phyloP scores from a whole-genome alignment of 2,113 vertebrate species.

The Lipophrys pholis region DNA sequence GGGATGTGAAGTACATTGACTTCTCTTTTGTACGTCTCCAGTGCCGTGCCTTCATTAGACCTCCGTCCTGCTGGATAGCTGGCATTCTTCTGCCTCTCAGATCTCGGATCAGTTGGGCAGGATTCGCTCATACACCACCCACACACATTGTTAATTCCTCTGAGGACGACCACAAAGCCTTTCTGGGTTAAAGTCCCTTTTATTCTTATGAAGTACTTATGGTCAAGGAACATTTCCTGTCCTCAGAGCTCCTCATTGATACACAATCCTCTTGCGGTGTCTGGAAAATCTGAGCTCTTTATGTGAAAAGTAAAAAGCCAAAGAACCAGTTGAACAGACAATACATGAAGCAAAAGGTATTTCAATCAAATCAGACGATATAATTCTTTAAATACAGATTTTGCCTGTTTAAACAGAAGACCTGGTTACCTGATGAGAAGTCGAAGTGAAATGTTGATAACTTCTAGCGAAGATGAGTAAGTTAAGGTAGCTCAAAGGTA shows the following conservation, averaged over 20 bases:
- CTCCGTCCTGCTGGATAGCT: slow-evolving; percentile 23
- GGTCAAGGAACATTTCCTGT: slow-evolving; percentile 17
- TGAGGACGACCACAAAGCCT: slow-evolving; percentile 1
- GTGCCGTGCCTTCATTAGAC: slow-evolving; percentile 34
- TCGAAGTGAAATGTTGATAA: no score
- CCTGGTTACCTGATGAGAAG: no score
- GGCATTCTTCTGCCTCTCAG: slow-evolving; percentile 36
- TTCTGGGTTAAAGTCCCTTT: slow-evolving; percentile 19
- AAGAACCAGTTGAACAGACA: background rate
- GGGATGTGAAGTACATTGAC: slow-evolving; percentile 36
- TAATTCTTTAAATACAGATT: no score
- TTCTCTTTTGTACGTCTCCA: slow-evolving; percentile 31
- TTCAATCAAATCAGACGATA: background rate
- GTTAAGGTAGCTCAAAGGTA: no score
- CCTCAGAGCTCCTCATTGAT: slow-evolving; percentile 1
- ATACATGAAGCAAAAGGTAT: background rate
- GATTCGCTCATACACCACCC: background rate
- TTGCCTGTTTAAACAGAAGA: no score
- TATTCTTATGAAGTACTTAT: slow-evolving; percentile 23
- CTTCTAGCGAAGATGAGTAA: no score
- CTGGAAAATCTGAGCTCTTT: background rate
- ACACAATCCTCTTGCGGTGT: background rate
- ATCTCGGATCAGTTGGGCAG: slow-evolving; percentile 23
- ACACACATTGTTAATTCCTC: background rate
- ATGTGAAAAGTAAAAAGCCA: background rate